Base-by-base conservation (phyloP, 2,113 vertebrate genomes). In the Lonchura striata region DNA sequence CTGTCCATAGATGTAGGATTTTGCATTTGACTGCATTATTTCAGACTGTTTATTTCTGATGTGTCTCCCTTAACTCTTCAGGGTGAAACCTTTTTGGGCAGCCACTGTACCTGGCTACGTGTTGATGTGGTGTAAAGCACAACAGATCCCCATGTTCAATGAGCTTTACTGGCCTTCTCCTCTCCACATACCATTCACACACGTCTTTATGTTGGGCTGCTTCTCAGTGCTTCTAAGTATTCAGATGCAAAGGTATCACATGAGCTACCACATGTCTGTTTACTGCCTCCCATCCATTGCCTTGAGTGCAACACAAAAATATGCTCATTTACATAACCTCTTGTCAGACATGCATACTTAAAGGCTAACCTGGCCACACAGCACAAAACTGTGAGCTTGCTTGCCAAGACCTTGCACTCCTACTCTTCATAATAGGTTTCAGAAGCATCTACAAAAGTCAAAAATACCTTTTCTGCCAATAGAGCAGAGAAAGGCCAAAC, bases 321-420 rank as follows among this genome's bases (percentile, higher is more conserved):
- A 86, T 35, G 64, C 31, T 92, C 10, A 66, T 92, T 95, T 94
- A 71, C 68, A 88, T 80, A 94, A 92, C 90, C 76, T 86, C 64
- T 92, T 94, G 86, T 92, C 92, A 92, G 91, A 93, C 76, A 63
- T 61, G 68, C 76, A 83, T 86, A 28, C 66, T 77, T 86, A 81
- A 83, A 94, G 79, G 39, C 76, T 93, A 94, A 93, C 83, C 76
- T 92, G 90, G 63, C 88, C 92, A 93, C 90, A 72, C 17, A 70
- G 37, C 64, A 66, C 71, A 88, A 86, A 94, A 92, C 66, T n/a
- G 22, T 47, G 24, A 92, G 41, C 28, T 44, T 92, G 33, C 22
- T 78, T 95, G 60, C 68, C 52, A 86, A 81, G 80, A 77, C 10
- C 39, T 92, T 63, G 47, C 80, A 52, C 56, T 93, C 47, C 49